phyloP scores from a whole-genome alignment of 2,113 vertebrate genomes.

The Aspiorhynchus laticeps region DNA sequence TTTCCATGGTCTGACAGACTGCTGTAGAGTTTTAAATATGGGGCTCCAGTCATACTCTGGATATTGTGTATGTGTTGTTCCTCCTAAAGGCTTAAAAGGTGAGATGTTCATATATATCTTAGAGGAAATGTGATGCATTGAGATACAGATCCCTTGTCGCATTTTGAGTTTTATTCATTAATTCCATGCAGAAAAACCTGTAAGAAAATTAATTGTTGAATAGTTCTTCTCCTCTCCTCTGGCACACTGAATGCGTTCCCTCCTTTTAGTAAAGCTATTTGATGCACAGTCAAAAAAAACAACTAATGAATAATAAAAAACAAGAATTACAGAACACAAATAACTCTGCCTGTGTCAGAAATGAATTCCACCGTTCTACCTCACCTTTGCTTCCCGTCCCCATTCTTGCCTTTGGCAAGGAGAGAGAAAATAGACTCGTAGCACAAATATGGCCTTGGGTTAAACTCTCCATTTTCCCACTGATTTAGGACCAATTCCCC shows the following conservation, averaged over 20 bases:
- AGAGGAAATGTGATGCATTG: not conserved
- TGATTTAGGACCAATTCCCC: conserved; percentile 20
- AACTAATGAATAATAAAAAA: not conserved
- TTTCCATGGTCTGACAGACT: not conserved
- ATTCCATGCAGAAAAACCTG: not conserved
- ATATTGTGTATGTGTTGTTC: not conserved
- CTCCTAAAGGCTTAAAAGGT: not conserved
- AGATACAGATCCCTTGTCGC: not conserved
- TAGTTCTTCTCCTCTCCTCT: not conserved
- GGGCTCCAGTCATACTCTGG: not conserved
- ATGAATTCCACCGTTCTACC: not conserved
- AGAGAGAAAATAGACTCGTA: conserved; percentile 23
- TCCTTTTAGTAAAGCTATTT: not conserved
- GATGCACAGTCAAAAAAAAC: conserved; percentile 1
- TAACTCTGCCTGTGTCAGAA: not conserved
- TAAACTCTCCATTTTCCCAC: conserved; percentile 11
- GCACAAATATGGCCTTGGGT: conserved; percentile 13
- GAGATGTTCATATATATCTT: not conserved
- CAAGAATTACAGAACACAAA: not conserved
- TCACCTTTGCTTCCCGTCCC: not conserved
- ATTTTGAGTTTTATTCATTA: not conserved
- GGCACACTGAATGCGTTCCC: not conserved
- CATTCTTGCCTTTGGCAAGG: conserved; percentile 20
- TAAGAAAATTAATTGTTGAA: not conserved
- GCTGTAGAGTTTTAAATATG: not conserved